A percentile compares a stretch with the other conserved stretches of the same genome.
Conservation (phyloP, 2,888 invertebrate genomes). For the Catonia carolina region DNA sequence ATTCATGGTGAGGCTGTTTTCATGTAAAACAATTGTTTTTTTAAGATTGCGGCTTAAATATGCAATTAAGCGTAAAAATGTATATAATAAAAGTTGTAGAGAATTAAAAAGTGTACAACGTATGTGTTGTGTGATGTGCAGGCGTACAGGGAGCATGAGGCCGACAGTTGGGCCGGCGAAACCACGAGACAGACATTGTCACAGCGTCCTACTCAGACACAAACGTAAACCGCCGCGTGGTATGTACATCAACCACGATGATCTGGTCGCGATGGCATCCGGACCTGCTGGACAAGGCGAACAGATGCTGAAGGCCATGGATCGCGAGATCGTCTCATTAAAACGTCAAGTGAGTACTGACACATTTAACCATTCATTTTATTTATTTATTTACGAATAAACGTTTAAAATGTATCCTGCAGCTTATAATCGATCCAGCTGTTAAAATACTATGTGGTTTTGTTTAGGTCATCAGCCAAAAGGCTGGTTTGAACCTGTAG, state of each 20-base stretch:
- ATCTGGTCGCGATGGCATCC: slow-evolving; percentile 85
- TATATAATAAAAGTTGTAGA: no score
- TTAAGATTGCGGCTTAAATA: no score
- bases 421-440: no score
- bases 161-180: slow-evolving; percentile 65
- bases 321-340: slow-evolving; percentile 87
- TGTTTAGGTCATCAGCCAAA: no score
- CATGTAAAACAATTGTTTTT: no score
- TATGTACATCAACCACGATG: slow-evolving; percentile 97
- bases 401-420: slow-evolving; percentile 20
- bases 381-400: neutral
- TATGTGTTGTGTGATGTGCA: no score
- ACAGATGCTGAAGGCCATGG: slow-evolving; percentile 83
- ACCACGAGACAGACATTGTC: slow-evolving; percentile 42
- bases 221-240: slow-evolving; percentile 87
- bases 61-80: no score
- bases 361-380: neutral
- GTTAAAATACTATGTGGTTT: no score
- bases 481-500: no score
- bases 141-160: slow-evolving; percentile 73
- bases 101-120: no score
- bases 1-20: no score
- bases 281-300: slow-evolving; percentile 63
- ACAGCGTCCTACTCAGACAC: slow-evolving; percentile 40
- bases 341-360: slow-evolving; percentile 96